A percentile compares a stretch with the other conserved stretches of the same genome.
Evolutionary conservation across 2,797 vertebrate genomes (phyloP).

Genomic region (Catamblyrhynchus diadema): DNA sequence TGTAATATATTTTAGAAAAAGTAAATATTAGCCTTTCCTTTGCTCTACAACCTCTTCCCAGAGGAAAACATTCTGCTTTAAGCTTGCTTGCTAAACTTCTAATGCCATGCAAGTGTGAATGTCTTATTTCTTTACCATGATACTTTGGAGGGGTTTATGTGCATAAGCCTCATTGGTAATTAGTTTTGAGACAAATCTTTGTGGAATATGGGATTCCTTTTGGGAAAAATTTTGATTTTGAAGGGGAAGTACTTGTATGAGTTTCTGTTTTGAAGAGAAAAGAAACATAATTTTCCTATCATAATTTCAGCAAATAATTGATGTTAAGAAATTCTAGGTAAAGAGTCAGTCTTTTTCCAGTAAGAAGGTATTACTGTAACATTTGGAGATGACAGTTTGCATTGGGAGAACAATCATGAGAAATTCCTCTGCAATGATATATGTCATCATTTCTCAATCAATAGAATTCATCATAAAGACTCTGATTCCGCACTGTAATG

Average conservation of each 20-base stretch:
- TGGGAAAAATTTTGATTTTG: neutral
- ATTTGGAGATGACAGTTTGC: neutral
- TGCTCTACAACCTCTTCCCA: constrained; percentile 5
- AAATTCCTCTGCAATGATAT: neutral
- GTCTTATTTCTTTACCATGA: neutral
- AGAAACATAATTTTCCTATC: neutral
- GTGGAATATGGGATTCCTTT: neutral
- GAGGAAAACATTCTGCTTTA: neutral
- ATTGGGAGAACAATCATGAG: neutral
- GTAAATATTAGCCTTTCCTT: constrained; percentile 33
- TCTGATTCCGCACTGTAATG: neutral
- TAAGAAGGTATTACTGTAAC: neutral
- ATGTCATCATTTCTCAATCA: neutral
- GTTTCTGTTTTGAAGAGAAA: neutral
- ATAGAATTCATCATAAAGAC: constrained; percentile 11
- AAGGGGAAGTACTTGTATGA: neutral
- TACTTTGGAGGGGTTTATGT: neutral
- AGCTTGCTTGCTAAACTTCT: neutral
- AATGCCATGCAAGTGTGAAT: neutral
- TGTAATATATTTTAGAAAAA: constrained; percentile 38
- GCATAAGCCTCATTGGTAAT: constrained; percentile 6
- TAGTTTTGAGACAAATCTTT: constrained; percentile 7
- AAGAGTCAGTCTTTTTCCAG: neutral
- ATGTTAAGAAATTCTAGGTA: neutral
- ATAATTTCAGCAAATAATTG: neutral